phyloP scores from a whole-genome alignment of 53 echinoderm and acorn worm species.

The Holothuria leucospilota region DNA sequence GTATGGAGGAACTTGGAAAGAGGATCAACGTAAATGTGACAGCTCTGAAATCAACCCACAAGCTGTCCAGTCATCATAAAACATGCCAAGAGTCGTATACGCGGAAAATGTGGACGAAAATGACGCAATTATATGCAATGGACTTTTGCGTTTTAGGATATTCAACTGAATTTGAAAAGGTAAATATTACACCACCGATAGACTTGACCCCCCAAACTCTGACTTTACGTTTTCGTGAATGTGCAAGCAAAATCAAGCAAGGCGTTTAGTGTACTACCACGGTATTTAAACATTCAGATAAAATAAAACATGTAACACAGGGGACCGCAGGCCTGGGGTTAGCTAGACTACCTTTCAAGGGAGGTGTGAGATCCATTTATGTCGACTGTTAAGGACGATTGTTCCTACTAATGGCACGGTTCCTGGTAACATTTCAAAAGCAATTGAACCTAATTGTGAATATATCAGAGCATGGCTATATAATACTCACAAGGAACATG shows the following conservation, averaged over 20 bases:
- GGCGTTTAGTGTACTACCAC: too few species aligned
- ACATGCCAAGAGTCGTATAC: constrained; percentile 4
- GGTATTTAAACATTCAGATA: too few species aligned
- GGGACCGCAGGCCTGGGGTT: too few species aligned
- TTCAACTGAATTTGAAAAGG: constrained; percentile 1
- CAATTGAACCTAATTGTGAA: too few species aligned
- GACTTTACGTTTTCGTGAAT: neutral
- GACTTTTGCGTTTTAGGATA: constrained; percentile 29
- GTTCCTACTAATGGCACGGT: too few species aligned
- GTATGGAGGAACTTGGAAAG: constrained; percentile 1
- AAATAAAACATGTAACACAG: too few species aligned
- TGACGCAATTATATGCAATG: constrained; percentile 22
- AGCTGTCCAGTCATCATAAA: neutral
- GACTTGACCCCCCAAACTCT: constrained; percentile 5
- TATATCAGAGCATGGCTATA: too few species aligned
- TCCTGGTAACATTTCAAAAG: too few species aligned
- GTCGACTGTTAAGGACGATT: too few species aligned
- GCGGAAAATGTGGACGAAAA: neutral
- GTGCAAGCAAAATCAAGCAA: neutral
- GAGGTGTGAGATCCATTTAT: too few species aligned
- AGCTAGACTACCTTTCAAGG: too few species aligned
- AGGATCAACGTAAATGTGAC: neutral
- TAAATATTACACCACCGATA: neutral
- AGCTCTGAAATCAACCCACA: neutral
- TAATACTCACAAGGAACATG: too few species aligned